These are phyloP conservation scores for Himalopsyche phryganea DNA, from an alignment of 1,140 invertebrate species.

Conservation along the genomic window DNA sequence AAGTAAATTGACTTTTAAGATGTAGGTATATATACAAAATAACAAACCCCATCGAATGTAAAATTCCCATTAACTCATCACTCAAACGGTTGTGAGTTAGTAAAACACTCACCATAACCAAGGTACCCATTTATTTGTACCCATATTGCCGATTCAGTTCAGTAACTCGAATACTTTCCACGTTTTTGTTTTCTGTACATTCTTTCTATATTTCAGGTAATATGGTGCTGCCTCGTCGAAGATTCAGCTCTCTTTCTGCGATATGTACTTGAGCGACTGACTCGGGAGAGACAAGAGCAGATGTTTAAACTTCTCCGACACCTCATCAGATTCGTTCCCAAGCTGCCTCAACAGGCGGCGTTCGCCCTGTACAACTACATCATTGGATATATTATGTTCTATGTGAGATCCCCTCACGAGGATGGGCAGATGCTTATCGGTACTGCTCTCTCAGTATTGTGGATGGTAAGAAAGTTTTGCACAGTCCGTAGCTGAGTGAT, in stretches of 20 bases:
- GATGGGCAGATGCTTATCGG: slow-evolving; percentile 90
- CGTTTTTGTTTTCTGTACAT: too few relatives aligned
- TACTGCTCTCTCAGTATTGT: slow-evolving; percentile 88
- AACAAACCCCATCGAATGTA: too few relatives aligned
- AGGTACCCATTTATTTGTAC: too few relatives aligned
- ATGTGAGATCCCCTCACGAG: slow-evolving; percentile 91
- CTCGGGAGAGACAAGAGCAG: slow-evolving; percentile 90
- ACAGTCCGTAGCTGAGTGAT: too few relatives aligned
- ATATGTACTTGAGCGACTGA: slow-evolving; percentile 93
- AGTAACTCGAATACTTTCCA: too few relatives aligned
- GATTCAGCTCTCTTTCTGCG: slow-evolving; percentile 94
- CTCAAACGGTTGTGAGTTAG: too few relatives aligned
- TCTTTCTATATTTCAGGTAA: too few relatives aligned
- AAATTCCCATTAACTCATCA: too few relatives aligned
- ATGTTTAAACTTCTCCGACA: slow-evolving; percentile 93
- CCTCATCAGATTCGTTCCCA: slow-evolving; percentile 87
- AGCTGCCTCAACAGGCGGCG: slow-evolving; percentile 94
- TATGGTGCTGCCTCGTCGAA: slow-evolving; percentile 97
- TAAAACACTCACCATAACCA: too few relatives aligned
- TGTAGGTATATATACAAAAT: too few relatives aligned
- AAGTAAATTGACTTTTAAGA: too few relatives aligned
- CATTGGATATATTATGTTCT: slow-evolving; percentile 99
- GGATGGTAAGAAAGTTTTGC: slow-evolving; percentile 88
- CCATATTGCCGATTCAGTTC: too few relatives aligned
- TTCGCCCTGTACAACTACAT: slow-evolving; percentile 99